phyloP scores from a whole-genome alignment of 2,113 vertebrate genomes.

The Dryoscopus gambensis region DNA sequence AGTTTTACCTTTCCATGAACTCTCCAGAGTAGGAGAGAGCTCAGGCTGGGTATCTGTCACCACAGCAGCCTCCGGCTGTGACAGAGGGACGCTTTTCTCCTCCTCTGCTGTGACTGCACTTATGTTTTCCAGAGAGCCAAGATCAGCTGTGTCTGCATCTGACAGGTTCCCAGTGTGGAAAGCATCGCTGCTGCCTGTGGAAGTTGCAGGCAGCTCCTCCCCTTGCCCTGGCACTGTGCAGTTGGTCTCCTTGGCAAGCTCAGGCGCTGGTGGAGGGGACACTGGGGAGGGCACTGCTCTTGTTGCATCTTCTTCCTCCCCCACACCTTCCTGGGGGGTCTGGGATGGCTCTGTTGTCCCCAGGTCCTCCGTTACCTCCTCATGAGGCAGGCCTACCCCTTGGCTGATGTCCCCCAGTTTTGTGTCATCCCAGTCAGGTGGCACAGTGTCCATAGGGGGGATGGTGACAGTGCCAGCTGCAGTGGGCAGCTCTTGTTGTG shows the following conservation, averaged over 20 bases:
- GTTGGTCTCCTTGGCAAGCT: not conserved
- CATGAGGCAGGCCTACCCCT: not conserved
- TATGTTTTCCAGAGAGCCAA: not conserved
- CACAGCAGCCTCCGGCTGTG: not conserved
- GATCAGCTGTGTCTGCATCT: not conserved
- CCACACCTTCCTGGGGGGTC: not conserved
- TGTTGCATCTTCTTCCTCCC: not conserved
- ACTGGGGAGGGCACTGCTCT: not conserved
- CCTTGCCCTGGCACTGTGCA: not conserved
- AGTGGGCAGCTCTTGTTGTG: not conserved
- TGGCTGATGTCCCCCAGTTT: conserved; percentile 26
- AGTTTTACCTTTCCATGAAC: conserved; percentile 67
- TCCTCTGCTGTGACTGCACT: not conserved
- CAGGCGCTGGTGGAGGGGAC: not conserved
- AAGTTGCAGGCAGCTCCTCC: not conserved
- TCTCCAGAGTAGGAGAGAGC: not conserved
- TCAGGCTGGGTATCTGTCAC: conserved; percentile 15
- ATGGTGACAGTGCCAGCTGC: not conserved
- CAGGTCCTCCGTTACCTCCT: not conserved
- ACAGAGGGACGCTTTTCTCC: not conserved
- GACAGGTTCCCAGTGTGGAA: not conserved
- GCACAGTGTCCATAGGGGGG: not conserved
- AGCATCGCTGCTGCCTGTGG: not conserved
- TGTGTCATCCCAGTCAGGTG: conserved; percentile 75
- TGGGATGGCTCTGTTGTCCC: not conserved